Conservation (phyloP, 2,888 invertebrate species). For the Chromoteleia sp. region DNA sequence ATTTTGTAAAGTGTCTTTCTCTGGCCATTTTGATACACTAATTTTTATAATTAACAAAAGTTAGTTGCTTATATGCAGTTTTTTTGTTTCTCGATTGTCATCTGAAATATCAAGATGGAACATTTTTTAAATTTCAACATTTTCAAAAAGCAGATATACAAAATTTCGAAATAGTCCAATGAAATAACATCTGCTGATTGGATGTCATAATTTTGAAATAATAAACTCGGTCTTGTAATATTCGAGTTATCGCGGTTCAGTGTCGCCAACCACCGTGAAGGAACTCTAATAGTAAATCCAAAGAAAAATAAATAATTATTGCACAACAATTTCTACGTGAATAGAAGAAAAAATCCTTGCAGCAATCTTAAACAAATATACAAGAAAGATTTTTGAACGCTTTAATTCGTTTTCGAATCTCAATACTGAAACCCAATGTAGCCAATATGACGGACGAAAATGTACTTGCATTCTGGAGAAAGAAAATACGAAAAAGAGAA, state of each 20-base stretch:
- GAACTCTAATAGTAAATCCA: background rate
- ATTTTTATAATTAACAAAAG: background rate
- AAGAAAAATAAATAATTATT: background rate
- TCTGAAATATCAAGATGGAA: background rate
- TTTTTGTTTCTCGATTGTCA: background rate
- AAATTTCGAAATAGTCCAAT: too few species aligned
- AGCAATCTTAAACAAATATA: too few species aligned
- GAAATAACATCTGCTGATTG: too few species aligned
- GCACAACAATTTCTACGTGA: too few species aligned
- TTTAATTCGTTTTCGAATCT: too few species aligned
- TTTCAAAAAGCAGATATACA: too few species aligned
- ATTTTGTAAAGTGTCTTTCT: background rate
- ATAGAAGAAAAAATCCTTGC: too few species aligned
- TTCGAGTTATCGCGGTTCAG: slow-evolving; percentile 5
- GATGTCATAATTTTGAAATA: too few species aligned
- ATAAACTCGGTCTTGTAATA: background rate
- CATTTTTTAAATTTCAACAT: background rate
- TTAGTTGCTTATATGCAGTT: too few species aligned
- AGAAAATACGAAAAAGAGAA: slow-evolving; percentile 30
- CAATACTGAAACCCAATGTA: background rate
- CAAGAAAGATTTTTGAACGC: too few species aligned
- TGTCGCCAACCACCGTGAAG: slow-evolving; percentile 1
- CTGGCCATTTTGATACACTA: background rate
- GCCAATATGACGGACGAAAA: too few species aligned
- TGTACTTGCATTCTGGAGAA: too few species aligned